Conservation (phyloP, 2,888 invertebrate species). For the Cephus pulcher region DNA sequence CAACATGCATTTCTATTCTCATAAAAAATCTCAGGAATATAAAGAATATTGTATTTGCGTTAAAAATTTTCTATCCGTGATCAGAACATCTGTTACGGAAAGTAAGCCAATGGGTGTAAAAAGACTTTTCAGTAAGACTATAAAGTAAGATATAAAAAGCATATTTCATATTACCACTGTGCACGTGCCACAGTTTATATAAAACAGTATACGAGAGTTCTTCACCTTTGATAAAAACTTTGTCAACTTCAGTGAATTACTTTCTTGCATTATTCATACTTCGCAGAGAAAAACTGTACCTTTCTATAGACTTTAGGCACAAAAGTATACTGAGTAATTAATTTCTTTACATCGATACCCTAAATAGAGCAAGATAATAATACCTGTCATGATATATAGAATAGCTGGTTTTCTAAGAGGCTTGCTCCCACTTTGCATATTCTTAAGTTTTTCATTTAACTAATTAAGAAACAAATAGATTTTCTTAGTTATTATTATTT, state of each 20-base stretch:
- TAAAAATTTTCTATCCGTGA: background rate
- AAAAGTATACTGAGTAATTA: background rate
- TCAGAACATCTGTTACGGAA: background rate
- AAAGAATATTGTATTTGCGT: background rate
- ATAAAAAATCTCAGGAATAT: background rate
- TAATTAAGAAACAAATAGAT: background rate
- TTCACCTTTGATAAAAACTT: background rate
- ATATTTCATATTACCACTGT: background rate
- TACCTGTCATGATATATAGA: background rate
- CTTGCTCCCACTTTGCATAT: background rate
- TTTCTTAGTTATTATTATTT: conserved; percentile 2
- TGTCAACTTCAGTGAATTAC: background rate
- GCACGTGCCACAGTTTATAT: background rate
- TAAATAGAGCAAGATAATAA: background rate
- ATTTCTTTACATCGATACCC: background rate
- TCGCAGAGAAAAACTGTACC: background rate
- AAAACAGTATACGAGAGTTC: background rate
- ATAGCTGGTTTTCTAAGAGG: background rate
- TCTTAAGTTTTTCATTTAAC: background rate
- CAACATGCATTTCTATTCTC: background rate
- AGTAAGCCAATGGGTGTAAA: background rate
- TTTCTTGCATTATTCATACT: background rate
- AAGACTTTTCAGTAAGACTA: background rate
- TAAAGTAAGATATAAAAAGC: background rate
- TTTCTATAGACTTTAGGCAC: background rate